Evolutionary conservation across 2,888 invertebrate genomes (phyloP), one percentile per base, ranked within the genome.

Genomic region (Phyllotreta striolata): DNA sequence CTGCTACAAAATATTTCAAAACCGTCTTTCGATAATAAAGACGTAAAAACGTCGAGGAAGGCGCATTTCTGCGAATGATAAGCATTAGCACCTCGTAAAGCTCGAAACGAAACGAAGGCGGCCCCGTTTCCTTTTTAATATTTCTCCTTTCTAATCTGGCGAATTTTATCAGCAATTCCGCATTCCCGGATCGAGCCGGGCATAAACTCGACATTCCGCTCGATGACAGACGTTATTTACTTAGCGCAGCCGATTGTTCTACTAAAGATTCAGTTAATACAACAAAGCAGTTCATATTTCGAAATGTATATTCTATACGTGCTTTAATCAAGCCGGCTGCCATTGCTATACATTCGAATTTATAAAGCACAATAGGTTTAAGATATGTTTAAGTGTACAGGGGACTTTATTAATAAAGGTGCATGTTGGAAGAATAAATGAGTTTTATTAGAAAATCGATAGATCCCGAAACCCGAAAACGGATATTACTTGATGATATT

Each of bases 261-360:
- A 60, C 52, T 24, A 60, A 60, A 52, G 52, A 60, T 60, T 52
- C 52, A 60, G 60, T 54, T 44, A 24, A 24, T 24, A 60, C 35
- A 43, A 44, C 13, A 43, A 9, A 52, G 40, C 52, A 39, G 52
- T 44, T 60, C 39, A 66, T 70, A 67, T 73, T 66, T 63, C 54
- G 72, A 75, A 76, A 78, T 74, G 75, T 77, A 78, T 76, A 76
- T 74, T 74, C 74, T 68, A 75, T 78, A 79, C 78, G 78, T 79
- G 77, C 77, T 77, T 78, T 78, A 79, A 79, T 79, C 77, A 79
- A 76, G 73, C 24, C 24, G 24, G 4, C 24, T 24, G 24, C 2
- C 24, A 24, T 24, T 62, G 71, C 74, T 72, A 72, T 73, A 70
- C 72, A 65, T 69, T 69, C 67, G 66, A 71, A 70, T 24, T 24